Evolutionary conservation across 2,797 vertebrate species (phyloP), one percentile per base, ranked within the genome.

Genomic region (Chloroceryle amazona): DNA sequence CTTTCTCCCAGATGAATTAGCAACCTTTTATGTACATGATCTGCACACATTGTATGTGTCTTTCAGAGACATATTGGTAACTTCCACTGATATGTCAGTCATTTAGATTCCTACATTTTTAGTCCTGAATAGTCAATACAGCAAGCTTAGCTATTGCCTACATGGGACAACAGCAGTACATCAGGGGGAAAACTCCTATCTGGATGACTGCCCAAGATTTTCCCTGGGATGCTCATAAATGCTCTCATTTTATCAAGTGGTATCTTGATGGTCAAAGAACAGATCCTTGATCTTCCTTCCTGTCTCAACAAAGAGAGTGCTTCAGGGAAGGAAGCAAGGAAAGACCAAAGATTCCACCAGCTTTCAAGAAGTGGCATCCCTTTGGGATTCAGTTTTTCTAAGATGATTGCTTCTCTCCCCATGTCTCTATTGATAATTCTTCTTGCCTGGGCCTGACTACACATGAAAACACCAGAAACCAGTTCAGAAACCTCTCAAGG

Each of bases 211-310:
- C 61, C 73, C 47, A 78, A 86, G 31, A 78, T 83, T 42, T 51
- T 61, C 44, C 73, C 65, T 78, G 61, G 28, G 89, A 95, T 5
- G 6, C 17, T 52, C 49, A 41, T 29, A 74, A 94, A 93, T 68
- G n/a, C 17, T 83, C 57, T 72, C 49, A 41, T 68, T 90, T 31
- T 57, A 78, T 51, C 61, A 83, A 87, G 67, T 33, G 35, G 54
- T 89, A 85, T 93, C 89, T 87, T 78, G 22, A 76, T 0, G 0
- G 54, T 49, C 65, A 93, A 85, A n/a, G 37, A 92, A 71, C 91
- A 91, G 61, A 89, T 58, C 46, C 84, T 58, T 89, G 75, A 93
- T 94, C 81, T 94, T 96, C 88, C 89, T 95, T 93, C 93, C 94
- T 91, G 58, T 68, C 62, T 65, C 18, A 92, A 58, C 49, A 58